Base-by-base conservation (phyloP, 1,140 invertebrate species). In the Polypedilum vanderplanki region DNA sequence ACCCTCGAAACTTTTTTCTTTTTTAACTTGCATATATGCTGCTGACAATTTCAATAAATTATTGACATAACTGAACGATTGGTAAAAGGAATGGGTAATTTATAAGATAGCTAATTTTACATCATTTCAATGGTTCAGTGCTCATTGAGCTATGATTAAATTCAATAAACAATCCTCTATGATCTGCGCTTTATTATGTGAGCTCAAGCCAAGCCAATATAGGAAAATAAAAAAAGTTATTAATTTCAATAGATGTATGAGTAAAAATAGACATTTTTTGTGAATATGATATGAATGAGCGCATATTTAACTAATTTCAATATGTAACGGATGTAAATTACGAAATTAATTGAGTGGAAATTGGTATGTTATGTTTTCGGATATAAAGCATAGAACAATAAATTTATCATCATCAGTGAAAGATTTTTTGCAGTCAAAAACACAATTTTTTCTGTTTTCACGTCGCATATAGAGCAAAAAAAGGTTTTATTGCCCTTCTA, bases 391-490 rank as follows among this genome's bases (percentile, higher is more conserved):
- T 73, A 73, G 24, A 22, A 73, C 70, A 73, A 73, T 73, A 40
- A 73, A 73, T 40, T 73, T 73, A 73, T 73, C 33, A 73, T 73
- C 33, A 24, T 40, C 33, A 73, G 22, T 73, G 33, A 73, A 73
- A 73, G 12, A 73, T 33, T 15, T 4, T 65, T 65, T 73, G 33
- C 33, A 73, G 18, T 22, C 33, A 8, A 20, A 73, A n/a, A 4
- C n/a, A 57, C 46, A 57, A 57, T 57, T n/a, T 57, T n/a, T 57
- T 57, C 46, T 57, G n/a, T 15, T 46, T n/a, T 57, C 46, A 33
- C 24, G 24, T 33, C 24, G 24, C 24, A 33, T 33, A 33, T 12
- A 15, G 46, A 9, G 9, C 15, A 9, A 46, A 57, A 46, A 57
- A 57, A 57, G 46, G 46, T 57, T 57, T 57, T 57, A 57, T 57